phyloP scores from a whole-genome alignment of 2,797 vertebrate species.

The Leptoclinus maculatus region DNA sequence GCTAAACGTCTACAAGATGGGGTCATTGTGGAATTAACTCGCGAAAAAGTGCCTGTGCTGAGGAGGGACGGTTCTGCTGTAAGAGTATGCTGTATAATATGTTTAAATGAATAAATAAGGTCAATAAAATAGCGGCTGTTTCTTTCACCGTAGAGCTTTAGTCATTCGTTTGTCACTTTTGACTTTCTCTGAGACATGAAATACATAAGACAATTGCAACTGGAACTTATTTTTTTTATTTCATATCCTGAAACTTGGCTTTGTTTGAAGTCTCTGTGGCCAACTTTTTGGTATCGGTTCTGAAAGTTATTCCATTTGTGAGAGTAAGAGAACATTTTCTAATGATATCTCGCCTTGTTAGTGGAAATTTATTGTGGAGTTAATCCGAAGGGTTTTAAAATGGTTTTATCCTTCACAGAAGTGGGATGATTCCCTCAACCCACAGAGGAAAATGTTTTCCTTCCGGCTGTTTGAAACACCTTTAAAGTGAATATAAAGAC shows the following conservation, averaged over 20 bases:
- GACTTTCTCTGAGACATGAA: slow-evolving; percentile 8
- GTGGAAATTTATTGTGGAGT: not conserved
- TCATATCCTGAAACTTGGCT: not conserved
- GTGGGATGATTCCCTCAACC: not conserved
- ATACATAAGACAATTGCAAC: not conserved
- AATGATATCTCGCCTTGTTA: not conserved
- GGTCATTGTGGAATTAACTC: slow-evolving; percentile 23
- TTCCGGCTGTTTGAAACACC: not conserved
- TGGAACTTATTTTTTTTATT: not conserved
- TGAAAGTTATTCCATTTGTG: not conserved
- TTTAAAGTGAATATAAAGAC: not conserved
- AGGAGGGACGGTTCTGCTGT: not conserved
- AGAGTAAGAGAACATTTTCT: not conserved
- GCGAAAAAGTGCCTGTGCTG: not conserved
- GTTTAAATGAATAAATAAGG: not conserved
- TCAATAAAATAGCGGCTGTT: not conserved
- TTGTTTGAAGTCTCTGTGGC: not conserved
- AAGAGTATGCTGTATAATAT: not conserved
- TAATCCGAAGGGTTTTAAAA: not conserved
- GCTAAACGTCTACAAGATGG: slow-evolving; percentile 26
- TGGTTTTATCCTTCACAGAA: not conserved
- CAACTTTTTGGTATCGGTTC: not conserved
- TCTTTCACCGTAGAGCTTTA: slow-evolving; percentile 1
- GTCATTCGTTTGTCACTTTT: not conserved
- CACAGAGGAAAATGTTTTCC: not conserved